Base-by-base conservation (phyloP, 1,140 invertebrate species). In the Zophobas atratus region DNA sequence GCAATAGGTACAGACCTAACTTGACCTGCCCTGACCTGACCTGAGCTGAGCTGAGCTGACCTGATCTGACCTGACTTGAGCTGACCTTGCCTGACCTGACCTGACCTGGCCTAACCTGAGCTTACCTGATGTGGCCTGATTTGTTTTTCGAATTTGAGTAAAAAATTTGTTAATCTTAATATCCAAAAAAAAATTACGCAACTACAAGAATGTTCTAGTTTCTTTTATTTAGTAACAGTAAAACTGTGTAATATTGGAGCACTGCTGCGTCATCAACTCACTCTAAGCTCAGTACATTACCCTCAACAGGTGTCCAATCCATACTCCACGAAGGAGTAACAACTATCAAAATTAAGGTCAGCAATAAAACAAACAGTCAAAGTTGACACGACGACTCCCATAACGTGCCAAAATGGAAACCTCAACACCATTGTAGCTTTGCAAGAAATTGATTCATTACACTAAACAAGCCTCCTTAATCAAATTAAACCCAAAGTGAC, bases 301-400 rank as follows among this genome's bases (percentile, higher is more conserved):
- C 60, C 39, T 48, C 35, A 57, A 33, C 60, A 67, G 60, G 60
- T 67, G 60, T 48, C 38, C 5, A 20, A 3, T n/a, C 49, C 2
- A 2, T 20, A 20, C 2, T 51, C 39, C 38, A 0, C 4, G 43
- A 67, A 67, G 39, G 39, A 67, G 43, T 32, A 67, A 67, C 60
- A 67, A 67, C 43, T 67, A 67, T 39, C 39, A 39, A 67, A 67
- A 67, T 67, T 67, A 32, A 33, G n/a, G 60, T 67, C 60, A 67
- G 60, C 60, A 43, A 67, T 67, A 67, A 67, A 67, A 46, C 60
- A 67, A 67, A 46, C 38, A 39, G 38, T 41, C 38, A 67, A 67
- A 67, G 39, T 43, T n/a, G 60, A 32, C 60, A 67, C 60, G 43
- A 43, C 43, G 49, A 51, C 20, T 51, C n/a, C 49, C 6, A n/a